These are phyloP conservation scores for Lasaia peninsularis DNA, from an alignment of 1,140 invertebrate species.

Conservation along the genomic window DNA sequence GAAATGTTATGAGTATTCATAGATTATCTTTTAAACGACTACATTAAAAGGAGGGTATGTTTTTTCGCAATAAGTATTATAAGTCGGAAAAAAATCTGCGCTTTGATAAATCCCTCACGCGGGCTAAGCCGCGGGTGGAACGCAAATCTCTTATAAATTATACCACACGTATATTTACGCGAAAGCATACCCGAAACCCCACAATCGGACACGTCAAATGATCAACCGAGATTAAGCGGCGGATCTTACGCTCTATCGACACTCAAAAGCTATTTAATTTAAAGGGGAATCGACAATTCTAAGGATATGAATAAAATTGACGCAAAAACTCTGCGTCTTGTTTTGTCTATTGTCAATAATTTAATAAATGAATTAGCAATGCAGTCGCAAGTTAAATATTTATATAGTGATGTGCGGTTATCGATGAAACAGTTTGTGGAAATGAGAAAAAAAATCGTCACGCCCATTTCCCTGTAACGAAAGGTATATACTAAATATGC, in stretches of 20 bases:
- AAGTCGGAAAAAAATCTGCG: too few species aligned
- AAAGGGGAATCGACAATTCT: slow-evolving; percentile 35
- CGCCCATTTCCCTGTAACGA: too few species aligned
- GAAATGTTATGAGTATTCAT: too few species aligned
- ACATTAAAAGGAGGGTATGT: too few species aligned
- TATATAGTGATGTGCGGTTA: slow-evolving; percentile 24
- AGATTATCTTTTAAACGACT: too few species aligned
- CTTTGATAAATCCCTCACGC: too few species aligned
- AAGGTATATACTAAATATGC: too few species aligned
- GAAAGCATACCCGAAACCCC: slow-evolving; percentile 33
- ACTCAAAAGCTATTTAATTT: slow-evolving; percentile 49
- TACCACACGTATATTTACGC: slow-evolving; percentile 27
- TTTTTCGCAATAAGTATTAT: too few species aligned
- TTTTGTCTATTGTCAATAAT: slow-evolving; percentile 35
- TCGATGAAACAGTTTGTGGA: too few species aligned
- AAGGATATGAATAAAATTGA: slow-evolving; percentile 41
- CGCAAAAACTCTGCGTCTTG: slow-evolving; percentile 33
- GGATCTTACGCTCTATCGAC: slow-evolving; percentile 59
- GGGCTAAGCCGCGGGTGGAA: not conserved
- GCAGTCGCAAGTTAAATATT: slow-evolving; percentile 22
- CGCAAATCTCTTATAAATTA: slow-evolving; percentile 20
- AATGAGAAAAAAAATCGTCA: too few species aligned
- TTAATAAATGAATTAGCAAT: slow-evolving; percentile 43
- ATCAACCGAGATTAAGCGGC: slow-evolving; percentile 62
- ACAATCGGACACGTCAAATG: slow-evolving; percentile 52